Evolutionary conservation across 2,888 invertebrate species (phyloP), one percentile per base, ranked within the genome.

Genomic region (Drosophila macrospina): DNA sequence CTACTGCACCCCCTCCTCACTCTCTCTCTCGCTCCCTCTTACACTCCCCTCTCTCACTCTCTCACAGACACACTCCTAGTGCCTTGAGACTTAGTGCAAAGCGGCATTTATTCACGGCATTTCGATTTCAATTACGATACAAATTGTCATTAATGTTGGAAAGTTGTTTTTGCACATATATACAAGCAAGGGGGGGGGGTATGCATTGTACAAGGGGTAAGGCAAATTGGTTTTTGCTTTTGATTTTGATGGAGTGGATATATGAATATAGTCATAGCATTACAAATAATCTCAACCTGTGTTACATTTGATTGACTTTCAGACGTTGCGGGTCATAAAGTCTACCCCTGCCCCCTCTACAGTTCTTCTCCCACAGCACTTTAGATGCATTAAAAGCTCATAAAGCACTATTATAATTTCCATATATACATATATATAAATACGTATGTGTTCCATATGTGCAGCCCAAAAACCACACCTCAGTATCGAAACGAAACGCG

Each of bases 131-230:
- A 85, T 85, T 85, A 85, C 88, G 88, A 85, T 85, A 85, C 85
- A 85, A 88, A 88, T 85, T 86, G 81, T 85, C 85, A 88, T 85
- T 85, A 88, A 88, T 86, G 85, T 85, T 88, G 86, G 85, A 85
- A 85, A 85, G 85, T 85, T 85, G 85, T 82, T 88, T 85, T 72
- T 69, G 69, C 78, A 61, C 60, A 80, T 59, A 50, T 63, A 68
- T 13, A 7, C 13, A 55, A 45, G 30, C 42, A 45, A 11, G 32
- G 10, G 39, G 5, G 8, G 16, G 15, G 65, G 26, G 37, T 28
- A 10, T 39, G 5, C 10, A n/a, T 15, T 32, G 20, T 4, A 24
- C 15, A n/a, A 11, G 6, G 32, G 28, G 24, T 28, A n/a, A 7
- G 48, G 20, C 42, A 64, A 66, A 78, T 62, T 50, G 66, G 60